Evolutionary conservation across 2,797 vertebrate species (phyloP).

Genomic region (Lithobates pipiens): DNA sequence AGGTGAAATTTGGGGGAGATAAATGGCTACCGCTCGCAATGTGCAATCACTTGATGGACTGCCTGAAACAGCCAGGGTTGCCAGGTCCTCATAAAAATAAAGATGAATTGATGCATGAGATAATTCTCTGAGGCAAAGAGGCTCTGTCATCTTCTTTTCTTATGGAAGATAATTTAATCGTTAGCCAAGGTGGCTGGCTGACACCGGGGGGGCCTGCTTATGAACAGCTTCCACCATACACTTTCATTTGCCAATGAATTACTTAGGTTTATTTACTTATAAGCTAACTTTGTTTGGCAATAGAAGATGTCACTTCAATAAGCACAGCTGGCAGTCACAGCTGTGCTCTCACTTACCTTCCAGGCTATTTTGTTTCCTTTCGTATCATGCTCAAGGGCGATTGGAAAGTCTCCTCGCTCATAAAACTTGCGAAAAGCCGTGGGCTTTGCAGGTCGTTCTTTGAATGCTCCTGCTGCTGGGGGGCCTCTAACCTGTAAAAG

Average conservation of each 20-base stretch:
- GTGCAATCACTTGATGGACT: constrained; percentile 77
- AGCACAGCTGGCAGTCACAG: constrained; percentile 68
- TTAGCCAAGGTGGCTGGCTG: constrained; percentile 75
- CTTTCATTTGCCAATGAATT: constrained; percentile 69
- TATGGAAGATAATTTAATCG: constrained; percentile 78
- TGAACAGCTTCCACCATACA: constrained; percentile 63
- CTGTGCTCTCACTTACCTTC: constrained; percentile 79
- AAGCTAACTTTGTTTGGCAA: constrained; percentile 69
- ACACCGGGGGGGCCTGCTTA: constrained; percentile 67
- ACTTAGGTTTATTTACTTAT: constrained; percentile 72
- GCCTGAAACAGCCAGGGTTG: constrained; percentile 73
- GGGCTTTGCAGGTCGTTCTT: constrained; percentile 84
- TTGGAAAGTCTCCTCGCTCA: constrained; percentile 89
- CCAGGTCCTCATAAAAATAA: constrained; percentile 79
- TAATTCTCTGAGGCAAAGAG: constrained; percentile 76
- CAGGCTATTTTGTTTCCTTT: constrained; percentile 82
- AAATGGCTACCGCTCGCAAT: constrained; percentile 73
- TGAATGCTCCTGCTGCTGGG: constrained; percentile 85
- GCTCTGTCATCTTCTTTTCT: constrained; percentile 76
- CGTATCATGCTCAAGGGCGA: constrained; percentile 77
- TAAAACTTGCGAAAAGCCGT: constrained; percentile 91
- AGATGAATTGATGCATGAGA: constrained; percentile 76
- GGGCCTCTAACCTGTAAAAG: constrained; percentile 85
- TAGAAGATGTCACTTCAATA: constrained; percentile 68
- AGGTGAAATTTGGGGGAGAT: constrained; percentile 80